Evolutionary conservation across 2,113 vertebrate species (phyloP).

Genomic region (Merops nubicus): DNA sequence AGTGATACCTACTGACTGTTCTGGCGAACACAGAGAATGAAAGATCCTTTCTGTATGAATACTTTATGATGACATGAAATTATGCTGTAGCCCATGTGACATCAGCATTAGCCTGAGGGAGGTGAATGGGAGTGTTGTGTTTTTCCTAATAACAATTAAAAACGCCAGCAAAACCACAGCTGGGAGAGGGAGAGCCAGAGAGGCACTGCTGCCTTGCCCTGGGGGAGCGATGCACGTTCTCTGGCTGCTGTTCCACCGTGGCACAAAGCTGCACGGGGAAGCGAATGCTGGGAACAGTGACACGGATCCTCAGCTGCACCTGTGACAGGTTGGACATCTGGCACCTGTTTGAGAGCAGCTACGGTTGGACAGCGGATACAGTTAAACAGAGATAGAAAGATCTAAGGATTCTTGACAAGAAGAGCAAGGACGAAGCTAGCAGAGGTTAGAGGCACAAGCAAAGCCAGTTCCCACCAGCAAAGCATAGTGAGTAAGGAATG

Average conservation of each 20-base stretch:
- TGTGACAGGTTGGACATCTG: neutral
- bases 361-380: neutral
- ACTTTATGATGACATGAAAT: neutral
- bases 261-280: neutral
- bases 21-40: neutral
- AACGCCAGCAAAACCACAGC: neutral
- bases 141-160: neutral
- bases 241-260: neutral
- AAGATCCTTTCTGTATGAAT: neutral
- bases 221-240: neutral
- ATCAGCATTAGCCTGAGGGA: neutral
- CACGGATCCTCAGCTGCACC: neutral
- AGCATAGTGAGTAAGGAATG: neutral
- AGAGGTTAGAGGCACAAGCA: neutral
- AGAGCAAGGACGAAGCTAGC: neutral
- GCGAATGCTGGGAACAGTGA: neutral
- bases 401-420: neutral
- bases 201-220: neutral
- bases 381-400: neutral
- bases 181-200: neutral
- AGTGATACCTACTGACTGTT: neutral
- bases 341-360: neutral
- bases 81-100: accelerated
- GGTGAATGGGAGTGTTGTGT: neutral
- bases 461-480: neutral